Evolutionary conservation across 2,797 vertebrate genomes (phyloP), one percentile per base, ranked within the genome.

Genomic region (Petrocephalus schoutedeni): DNA sequence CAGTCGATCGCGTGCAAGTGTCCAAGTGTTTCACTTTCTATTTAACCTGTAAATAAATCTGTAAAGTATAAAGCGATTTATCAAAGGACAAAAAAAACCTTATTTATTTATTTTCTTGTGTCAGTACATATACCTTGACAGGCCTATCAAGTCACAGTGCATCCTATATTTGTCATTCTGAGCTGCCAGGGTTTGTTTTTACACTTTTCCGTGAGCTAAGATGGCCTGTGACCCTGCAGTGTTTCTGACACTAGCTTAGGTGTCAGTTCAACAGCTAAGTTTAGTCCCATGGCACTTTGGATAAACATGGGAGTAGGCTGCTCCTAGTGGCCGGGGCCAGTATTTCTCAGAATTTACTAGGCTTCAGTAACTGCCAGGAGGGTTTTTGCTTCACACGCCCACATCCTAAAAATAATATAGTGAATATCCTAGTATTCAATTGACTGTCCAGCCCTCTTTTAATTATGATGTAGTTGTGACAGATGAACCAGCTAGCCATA

Each of bases 241-340:
- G 86, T 89, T 91, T 92, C 94, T 93, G 91, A 92, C 74, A 80
- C 19, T 80, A n/a, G 74, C 74, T 80, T 19, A 80, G 19, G 91
- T 94, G 91, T 93, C 94, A 90, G 88, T 92, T 93, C 92, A 91
- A 91, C 90, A 0, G 90, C 92, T 93, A 93, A 93, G 92, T 93
- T 91, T 93, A 92, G 92, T 90, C 89, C 83, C 87, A 23, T 89
- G 89, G 88, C 89, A 87, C 71, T 89, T 88, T 80, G 7, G n/a
- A 36, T 49, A 49, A 80, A n/a, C 36, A 56, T 58, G 54, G 53
- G 5, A 28, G 3, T 23, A 59, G 14, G 28, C 80, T 67, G 77
- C 57, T n/a, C 51, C 77, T 64, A 5, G 49, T 87, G 87, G 83
- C 83, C 32, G 88, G 74, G 64, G 0, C 6, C 56, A 61, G 88